Evolutionary conservation across 2,113 vertebrate genomes (phyloP).

Genomic region (Coreoperca whiteheadi): DNA sequence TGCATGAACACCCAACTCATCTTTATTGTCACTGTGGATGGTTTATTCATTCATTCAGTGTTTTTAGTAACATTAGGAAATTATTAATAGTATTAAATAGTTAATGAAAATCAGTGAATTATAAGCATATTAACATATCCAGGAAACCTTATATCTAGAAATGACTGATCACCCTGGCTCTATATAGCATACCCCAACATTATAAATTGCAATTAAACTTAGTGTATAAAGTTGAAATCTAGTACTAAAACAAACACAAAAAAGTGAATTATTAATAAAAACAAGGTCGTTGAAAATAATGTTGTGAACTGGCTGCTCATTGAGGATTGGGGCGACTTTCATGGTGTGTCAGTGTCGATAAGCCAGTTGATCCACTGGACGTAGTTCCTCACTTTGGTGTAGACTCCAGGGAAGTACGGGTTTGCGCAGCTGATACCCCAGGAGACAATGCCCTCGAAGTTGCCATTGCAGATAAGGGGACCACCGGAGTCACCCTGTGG

Average conservation of each 20-base stretch:
- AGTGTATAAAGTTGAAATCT: neutral
- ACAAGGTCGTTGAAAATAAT: no score
- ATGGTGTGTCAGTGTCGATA: constrained; percentile 30
- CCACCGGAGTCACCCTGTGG: constrained; percentile 84
- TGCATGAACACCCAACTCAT: neutral
- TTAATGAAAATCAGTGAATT: neutral
- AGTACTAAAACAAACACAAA: neutral
- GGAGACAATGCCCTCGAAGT: constrained; percentile 84
- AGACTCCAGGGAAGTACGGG: constrained; percentile 80
- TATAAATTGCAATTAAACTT: neutral
- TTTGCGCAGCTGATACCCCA: constrained; percentile 85
- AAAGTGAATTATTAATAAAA: neutral
- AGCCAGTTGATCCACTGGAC: constrained; percentile 67
- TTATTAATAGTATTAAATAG: no score
- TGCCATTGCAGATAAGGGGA: constrained; percentile 77
- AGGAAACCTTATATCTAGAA: constrained; percentile 2
- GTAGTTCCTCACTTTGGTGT: constrained; percentile 82
- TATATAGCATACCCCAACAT: neutral
- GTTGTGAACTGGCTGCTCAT: neutral
- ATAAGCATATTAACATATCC: constrained; percentile 3
- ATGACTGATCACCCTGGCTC: neutral
- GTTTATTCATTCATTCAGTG: constrained; percentile 5
- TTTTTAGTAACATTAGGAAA: neutral
- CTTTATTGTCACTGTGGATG: neutral
- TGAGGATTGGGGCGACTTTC: neutral